Base-by-base conservation (phyloP, 2,888 invertebrate genomes). In the Cremastobaeus sp. region DNA sequence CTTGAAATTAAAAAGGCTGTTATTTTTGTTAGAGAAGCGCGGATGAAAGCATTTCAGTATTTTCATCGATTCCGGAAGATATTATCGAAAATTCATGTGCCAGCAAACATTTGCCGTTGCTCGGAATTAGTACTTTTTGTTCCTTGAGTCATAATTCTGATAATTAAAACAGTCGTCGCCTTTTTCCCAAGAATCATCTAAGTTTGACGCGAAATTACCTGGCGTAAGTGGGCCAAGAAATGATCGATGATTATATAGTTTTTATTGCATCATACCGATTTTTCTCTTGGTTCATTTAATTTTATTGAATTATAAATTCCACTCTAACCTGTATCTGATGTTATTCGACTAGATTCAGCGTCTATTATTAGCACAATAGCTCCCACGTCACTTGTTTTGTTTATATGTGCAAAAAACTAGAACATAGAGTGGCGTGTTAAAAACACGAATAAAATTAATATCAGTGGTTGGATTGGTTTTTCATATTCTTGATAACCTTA, bases 1-100 rank as follows among this genome's bases (percentile, higher is more conserved):
- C 43, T 39, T 59, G 17, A 59, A 65, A 54, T 52, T 15, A 62
- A 65, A 39, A 43, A 11, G 18, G 21, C 11, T 21, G 54, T 55
- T 62, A 47, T 45, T 30, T 60, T 41, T 25, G 12, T 12, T 47
- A 45, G 37, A 43, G 30, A 12, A 34, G 34, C 30, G 14, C 14
- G 8, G 20, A 12, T 20, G 5, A 35, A 45, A 64, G 11, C 39
- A 15, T 21, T 47, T 35, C 45, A 17, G 18, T 28, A 37, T 37
- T 39, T 25, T 35, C 37, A 60, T 60, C n/a, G 45, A 45, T 35
- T 45, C 15, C 17, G 9, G 25, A n/a, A 25, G 21, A 25, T 15
- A 59, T 45, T 45, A 59, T 6, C 15, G 14, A 48, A 55, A 12
- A 43, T 55, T 18, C 41, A 55, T 32, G 3, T 12, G 18, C 28